Conservation (phyloP, 2,797 vertebrate genomes). For the Pipistrellus pipistrellus region DNA sequence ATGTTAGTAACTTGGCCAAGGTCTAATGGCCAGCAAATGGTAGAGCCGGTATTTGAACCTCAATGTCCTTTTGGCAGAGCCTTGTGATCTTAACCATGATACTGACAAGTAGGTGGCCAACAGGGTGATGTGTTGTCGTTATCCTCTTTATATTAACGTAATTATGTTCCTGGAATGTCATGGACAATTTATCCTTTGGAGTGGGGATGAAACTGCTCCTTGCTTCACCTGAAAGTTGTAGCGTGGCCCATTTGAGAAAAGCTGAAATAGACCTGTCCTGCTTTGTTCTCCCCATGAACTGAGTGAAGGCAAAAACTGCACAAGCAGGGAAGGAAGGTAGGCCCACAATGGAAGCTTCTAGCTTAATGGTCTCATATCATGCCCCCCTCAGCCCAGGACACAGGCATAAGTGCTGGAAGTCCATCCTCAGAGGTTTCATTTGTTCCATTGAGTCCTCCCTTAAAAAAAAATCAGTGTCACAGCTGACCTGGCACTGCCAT, state of each 20-base stretch:
- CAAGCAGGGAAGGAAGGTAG: neutral
- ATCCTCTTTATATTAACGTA: neutral
- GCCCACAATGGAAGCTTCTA: neutral
- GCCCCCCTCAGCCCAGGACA: neutral
- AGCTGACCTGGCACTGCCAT: neutral
- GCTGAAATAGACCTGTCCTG: neutral
- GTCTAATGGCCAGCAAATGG: neutral
- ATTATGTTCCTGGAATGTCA: neutral
- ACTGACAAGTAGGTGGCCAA: neutral
- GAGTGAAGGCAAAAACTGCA: neutral
- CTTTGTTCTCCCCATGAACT: neutral
- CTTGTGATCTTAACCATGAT: neutral
- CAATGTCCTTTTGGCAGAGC: neutral
- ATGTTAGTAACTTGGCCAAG: neutral
- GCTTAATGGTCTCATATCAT: neutral
- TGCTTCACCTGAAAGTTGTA: neutral
- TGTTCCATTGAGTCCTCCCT: neutral
- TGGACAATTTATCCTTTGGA: neutral
- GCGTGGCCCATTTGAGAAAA: slow-evolving; percentile 7
- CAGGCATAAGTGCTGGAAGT: neutral
- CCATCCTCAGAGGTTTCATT: neutral
- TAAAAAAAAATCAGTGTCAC: neutral
- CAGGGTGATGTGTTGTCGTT: neutral
- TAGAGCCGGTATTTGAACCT: neutral
- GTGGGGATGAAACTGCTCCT: neutral